Evolutionary conservation across 2,888 invertebrate species (phyloP), one percentile per base, ranked within the genome.

Genomic region (Hecatera dysodea): DNA sequence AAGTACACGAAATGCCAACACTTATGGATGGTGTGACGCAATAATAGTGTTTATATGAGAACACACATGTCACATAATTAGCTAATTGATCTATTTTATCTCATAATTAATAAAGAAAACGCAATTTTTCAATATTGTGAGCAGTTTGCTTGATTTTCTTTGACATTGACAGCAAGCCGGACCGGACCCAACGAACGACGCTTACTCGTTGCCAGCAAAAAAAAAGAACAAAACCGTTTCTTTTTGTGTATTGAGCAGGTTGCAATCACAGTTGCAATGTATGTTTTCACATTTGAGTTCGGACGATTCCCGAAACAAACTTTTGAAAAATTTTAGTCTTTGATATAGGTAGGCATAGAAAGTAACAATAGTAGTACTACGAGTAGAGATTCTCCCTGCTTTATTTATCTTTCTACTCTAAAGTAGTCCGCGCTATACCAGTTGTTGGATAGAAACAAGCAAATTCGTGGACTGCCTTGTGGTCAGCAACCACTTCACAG

Each of bases 151-250:
- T 65, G 66, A 63, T 72, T 50, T 74, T 63, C 66, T 75, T 84
- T 88, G 88, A 87, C 87, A 84, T 70, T 85, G 82, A 86, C 85
- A 85, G 78, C 67, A 81, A 72, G 82, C 83, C 80, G 80, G 42
- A 78, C 36, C 52, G 39, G 60, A 63, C 75, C 65, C 79, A 11
- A 11, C 12, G n/a, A n/a, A n/a, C 11, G 33, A 33, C 82, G 84
- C 84, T 73, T 74, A 46, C 50, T 72, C 65, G 72, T 72, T 78
- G 33, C 78, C 72, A 75, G 19, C 52, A 11, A 17, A 69, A 61
- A 75, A 57, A 46, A 50, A n/a, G n/a, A n/a, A 12, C 4, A 9
- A 29, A n/a, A 7, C 5, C 0, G 8, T 55, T 39, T 55, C 4
- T 3, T 56, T 15, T 8, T n/a, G 27, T 39, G 12, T 19, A 27